These are phyloP conservation scores for Podarcis raffonei DNA, from an alignment of 2,113 vertebrate species.

Conservation along the genomic window DNA sequence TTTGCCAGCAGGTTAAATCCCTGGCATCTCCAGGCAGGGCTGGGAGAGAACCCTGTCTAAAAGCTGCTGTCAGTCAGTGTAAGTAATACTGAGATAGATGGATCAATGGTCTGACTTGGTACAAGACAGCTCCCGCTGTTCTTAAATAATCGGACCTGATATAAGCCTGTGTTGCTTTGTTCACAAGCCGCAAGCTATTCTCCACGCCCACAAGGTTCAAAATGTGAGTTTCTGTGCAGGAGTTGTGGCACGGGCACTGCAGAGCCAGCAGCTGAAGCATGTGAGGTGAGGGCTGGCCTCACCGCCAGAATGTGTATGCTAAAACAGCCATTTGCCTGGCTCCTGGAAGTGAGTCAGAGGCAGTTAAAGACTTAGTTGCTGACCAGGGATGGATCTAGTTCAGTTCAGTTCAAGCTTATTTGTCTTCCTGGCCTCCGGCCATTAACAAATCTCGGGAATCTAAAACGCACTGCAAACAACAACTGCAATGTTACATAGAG, in stretches of 20 bases:
- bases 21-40: no score
- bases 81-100: not conserved
- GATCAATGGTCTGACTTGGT: not conserved
- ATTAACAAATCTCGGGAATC: not conserved
- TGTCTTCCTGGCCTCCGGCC: not conserved
- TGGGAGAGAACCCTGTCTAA: no score
- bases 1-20: no score
- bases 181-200: not conserved
- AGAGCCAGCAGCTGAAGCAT: not conserved
- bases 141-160: not conserved
- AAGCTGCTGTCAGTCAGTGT: no score
- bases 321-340: no score
- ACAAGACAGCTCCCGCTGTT: not conserved
- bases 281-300: not conserved
- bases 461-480: not conserved
- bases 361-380: not conserved
- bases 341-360: not conserved
- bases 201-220: not conserved
- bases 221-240: not conserved
- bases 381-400: not conserved
- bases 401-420: not conserved
- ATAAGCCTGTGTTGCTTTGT: not conserved
- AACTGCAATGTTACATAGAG: not conserved
- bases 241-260: no score
- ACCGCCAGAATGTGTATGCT: not conserved